phyloP scores from a whole-genome alignment of 2,113 vertebrate genomes.

The Zosterops lateralis region DNA sequence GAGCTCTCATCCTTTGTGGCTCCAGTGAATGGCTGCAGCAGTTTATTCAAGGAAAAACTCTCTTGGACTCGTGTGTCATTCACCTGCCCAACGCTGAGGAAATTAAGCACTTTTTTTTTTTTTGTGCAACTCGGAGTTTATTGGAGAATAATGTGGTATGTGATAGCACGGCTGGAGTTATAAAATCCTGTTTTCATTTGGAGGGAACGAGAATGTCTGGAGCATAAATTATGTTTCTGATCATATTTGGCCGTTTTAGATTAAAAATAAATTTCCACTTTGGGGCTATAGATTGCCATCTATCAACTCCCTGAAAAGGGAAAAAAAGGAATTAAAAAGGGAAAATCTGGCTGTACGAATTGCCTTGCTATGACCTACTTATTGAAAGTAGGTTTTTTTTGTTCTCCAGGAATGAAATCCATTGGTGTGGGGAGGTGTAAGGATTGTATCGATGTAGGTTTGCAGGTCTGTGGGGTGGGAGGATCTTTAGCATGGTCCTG shows the following conservation, averaged over 20 bases:
- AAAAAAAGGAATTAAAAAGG: slow-evolving; percentile 24
- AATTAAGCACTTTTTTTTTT: neutral
- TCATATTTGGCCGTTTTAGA: slow-evolving; percentile 31
- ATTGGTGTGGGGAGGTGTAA: neutral
- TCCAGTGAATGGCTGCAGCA: neutral
- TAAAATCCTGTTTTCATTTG: neutral
- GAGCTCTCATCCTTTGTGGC: neutral
- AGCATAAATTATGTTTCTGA: slow-evolving; percentile 42
- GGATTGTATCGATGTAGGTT: neutral
- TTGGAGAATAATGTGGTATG: neutral
- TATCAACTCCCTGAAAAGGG: slow-evolving; percentile 7
- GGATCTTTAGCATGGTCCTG: neutral
- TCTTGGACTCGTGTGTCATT: neutral
- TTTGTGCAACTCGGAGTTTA: neutral
- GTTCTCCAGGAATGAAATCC: neutral
- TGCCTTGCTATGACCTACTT: slow-evolving; percentile 46
- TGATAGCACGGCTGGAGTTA: neutral
- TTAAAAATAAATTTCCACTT: slow-evolving; percentile 32
- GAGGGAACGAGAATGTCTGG: neutral
- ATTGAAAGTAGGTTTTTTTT: neutral
- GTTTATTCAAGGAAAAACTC: neutral
- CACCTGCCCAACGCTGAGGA: slow-evolving; percentile 10
- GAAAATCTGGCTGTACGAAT: neutral
- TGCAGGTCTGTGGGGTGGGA: neutral
- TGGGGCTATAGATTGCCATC: slow-evolving; percentile 20